phyloP scores from a whole-genome alignment of 2,888 invertebrate genomes.

The Elysia crispata region DNA sequence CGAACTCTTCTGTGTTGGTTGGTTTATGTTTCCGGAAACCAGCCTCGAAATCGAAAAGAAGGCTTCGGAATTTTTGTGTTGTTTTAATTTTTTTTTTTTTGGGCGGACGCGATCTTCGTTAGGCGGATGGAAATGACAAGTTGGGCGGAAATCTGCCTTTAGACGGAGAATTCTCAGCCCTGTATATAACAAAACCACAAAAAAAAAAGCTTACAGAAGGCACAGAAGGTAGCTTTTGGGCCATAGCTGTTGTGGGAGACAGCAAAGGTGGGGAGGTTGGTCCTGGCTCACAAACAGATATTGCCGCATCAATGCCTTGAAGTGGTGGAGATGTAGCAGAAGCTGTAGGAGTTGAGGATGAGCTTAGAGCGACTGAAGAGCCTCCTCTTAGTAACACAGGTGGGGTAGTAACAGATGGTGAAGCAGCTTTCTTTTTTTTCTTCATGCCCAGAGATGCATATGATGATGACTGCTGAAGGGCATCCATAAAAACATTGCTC shows the following conservation, averaged over 20 bases:
- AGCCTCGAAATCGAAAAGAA: no score
- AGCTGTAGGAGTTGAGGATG: constrained; percentile 45
- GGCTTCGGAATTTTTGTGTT: no score
- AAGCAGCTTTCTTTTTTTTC: constrained; percentile 81
- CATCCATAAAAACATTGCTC: constrained; percentile 96
- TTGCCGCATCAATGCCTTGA: constrained; percentile 83
- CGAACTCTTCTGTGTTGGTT: no score
- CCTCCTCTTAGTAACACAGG: constrained; percentile 32
- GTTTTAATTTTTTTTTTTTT: no score
- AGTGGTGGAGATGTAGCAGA: constrained; percentile 73
- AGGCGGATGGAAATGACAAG: no score
- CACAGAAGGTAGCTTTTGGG: constrained; percentile 67
- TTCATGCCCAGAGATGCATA: constrained; percentile 80
- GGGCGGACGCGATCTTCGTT: no score
- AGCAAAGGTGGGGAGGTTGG: constrained; percentile 64
- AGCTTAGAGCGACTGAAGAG: constrained; percentile 34
- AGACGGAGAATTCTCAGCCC: no score
- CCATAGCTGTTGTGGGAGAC: constrained; percentile 64
- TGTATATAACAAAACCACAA: no score
- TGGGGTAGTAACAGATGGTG: constrained; percentile 40
- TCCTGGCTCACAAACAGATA: constrained; percentile 77
- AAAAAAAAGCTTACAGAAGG: constrained; percentile 60
- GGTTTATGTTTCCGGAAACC: no score
- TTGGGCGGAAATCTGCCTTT: no score
- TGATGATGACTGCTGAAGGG: constrained; percentile 80